These are phyloP conservation scores for Phalera bucephala DNA, from an alignment of 2,888 invertebrate genomes.

Conservation along the genomic window DNA sequence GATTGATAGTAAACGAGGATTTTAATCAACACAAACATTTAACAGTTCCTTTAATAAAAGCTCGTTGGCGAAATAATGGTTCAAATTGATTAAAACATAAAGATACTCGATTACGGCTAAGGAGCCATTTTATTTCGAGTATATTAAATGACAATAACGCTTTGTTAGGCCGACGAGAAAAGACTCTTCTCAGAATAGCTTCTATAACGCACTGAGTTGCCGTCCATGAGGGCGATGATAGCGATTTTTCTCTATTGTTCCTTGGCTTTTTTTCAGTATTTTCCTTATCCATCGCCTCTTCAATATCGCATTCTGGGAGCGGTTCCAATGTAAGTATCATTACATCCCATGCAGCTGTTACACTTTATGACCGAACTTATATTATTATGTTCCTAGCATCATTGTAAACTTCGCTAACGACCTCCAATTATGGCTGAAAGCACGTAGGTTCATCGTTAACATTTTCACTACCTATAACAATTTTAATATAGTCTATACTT, in stretches of 20 bases:
- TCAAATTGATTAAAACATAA: constrained; percentile 3
- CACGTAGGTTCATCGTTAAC: constrained; percentile 25
- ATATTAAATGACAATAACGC: constrained; percentile 52
- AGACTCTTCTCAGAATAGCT: constrained; percentile 49
- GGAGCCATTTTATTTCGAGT: constrained; percentile 41
- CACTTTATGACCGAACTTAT: constrained; percentile 72
- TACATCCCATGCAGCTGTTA: constrained; percentile 74
- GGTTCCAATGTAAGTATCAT: constrained; percentile 58
- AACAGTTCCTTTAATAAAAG: constrained; percentile 19
- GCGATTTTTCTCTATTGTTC: constrained; percentile 48
- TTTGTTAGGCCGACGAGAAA: constrained; percentile 43
- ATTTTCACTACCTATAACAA: constrained; percentile 12
- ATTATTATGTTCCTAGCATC: constrained; percentile 67
- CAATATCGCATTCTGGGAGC: constrained; percentile 56
- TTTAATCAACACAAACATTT: constrained; percentile 34
- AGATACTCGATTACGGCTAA: constrained; percentile 14
- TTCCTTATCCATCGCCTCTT: constrained; percentile 53
- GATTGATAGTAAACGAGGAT: constrained; percentile 21
- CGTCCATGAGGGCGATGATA: constrained; percentile 50
- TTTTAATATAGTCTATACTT: not conserved
- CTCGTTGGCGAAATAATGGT: constrained; percentile 20
- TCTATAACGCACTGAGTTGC: constrained; percentile 40
- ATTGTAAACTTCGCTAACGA: constrained; percentile 60
- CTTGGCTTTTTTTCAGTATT: constrained; percentile 45
- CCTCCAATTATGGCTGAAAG: constrained; percentile 43